Evolutionary conservation across 2,888 invertebrate genomes (phyloP).

Genomic region (Vanessa cardui): DNA sequence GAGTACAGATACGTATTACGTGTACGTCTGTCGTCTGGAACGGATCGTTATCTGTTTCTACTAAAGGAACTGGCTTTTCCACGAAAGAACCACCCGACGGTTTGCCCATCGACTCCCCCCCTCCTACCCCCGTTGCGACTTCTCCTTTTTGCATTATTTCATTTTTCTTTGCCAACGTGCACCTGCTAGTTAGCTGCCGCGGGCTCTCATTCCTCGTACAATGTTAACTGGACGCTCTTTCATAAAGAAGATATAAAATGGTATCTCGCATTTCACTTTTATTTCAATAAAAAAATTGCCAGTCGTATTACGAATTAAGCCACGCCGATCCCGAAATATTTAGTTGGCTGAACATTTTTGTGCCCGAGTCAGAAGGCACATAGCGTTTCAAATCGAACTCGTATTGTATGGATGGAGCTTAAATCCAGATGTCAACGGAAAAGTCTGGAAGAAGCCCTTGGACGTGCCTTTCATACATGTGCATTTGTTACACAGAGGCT

Average conservation of each 20-base stretch:
- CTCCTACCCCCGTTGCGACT: constrained; percentile 61
- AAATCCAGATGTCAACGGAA: constrained; percentile 71
- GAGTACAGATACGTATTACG: constrained; percentile 76
- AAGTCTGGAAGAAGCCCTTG: constrained; percentile 60
- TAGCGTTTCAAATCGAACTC: constrained; percentile 11
- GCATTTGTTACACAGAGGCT: constrained; percentile 79
- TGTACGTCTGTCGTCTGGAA: constrained; percentile 73
- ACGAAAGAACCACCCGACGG: constrained; percentile 76
- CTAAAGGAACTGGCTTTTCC: constrained; percentile 81
- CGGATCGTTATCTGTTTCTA: constrained; percentile 83
- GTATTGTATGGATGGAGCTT: constrained; percentile 56
- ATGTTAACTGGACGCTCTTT: constrained; percentile 56
- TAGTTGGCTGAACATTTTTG: constrained; percentile 3
- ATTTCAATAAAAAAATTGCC: constrained; percentile 25
- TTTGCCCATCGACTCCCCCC: constrained; percentile 56
- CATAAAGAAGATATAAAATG: constrained; percentile 47
- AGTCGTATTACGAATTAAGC: constrained; percentile 10
- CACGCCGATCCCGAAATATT: constrained; percentile 8
- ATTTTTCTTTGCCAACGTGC: constrained; percentile 79
- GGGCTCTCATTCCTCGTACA: constrained; percentile 63
- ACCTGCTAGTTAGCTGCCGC: constrained; percentile 78
- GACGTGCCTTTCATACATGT: constrained; percentile 76
- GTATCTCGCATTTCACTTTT: constrained; percentile 45
- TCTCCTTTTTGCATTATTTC: constrained; percentile 79
- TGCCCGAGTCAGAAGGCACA: background rate